These are phyloP conservation scores for Callopanchax toddi DNA, from an alignment of 2,113 vertebrate species.

Conservation along the genomic window DNA sequence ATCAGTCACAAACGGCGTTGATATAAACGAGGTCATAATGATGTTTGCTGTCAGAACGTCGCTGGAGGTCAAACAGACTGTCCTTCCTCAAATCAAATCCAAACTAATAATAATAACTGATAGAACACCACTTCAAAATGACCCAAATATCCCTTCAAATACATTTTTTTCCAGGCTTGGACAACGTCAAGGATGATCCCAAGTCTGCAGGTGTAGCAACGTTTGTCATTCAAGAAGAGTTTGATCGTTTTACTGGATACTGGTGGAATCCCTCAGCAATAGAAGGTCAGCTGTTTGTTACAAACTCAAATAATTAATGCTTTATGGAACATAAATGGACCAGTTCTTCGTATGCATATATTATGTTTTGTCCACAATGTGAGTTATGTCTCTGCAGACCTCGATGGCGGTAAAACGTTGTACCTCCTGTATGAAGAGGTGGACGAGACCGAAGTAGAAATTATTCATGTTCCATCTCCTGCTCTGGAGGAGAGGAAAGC, in stretches of 20 bases:
- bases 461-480: slow-evolving; percentile 95
- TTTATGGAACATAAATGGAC: no score
- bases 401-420: slow-evolving; percentile 84
- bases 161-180: slow-evolving; percentile 79
- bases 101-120: no score
- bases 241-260: slow-evolving; percentile 96
- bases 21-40: no score
- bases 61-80: no score
- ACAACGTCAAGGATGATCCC: slow-evolving; percentile 92
- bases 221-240: slow-evolving; percentile 98
- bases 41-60: no score
- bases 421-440: slow-evolving; percentile 94
- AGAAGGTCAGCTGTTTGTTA: slow-evolving; percentile 81
- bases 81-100: no score
- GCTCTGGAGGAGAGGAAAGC: slow-evolving; percentile 95
- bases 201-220: slow-evolving; percentile 95
- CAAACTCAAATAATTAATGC: not conserved
- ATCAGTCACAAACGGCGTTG: no score
- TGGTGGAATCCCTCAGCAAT: slow-evolving; percentile 93
- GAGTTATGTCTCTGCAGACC: slow-evolving; percentile 67
- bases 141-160: no score
- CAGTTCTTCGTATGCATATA: no score
- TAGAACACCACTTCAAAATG: no score
- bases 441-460: slow-evolving; percentile 95
- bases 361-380: not conserved